Percentiles rank a stretch among this genome's conserved stretches.
Conservation (phyloP, 2,888 invertebrate species). For the Drosophila putrida region DNA sequence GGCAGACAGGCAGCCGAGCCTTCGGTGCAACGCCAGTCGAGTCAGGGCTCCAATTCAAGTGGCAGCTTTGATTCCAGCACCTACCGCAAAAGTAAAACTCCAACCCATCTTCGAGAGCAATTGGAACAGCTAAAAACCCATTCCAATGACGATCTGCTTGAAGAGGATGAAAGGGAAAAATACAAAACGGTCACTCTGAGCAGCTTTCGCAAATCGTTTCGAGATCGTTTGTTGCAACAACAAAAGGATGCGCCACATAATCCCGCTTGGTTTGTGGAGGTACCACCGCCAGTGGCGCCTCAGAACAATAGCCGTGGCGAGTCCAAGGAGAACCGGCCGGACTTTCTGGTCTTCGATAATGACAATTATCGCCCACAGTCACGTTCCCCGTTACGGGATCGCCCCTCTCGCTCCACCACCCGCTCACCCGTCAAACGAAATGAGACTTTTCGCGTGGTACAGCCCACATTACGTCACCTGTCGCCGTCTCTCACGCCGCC, state of each 20-base stretch:
- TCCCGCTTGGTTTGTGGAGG: conserved; percentile 85
- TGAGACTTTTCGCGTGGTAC: conserved; percentile 78
- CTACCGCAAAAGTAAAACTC: conserved; percentile 82
- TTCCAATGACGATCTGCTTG: conserved; percentile 59
- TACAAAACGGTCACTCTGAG: conserved; percentile 84
- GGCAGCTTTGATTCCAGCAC: conserved; percentile 81
- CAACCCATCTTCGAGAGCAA: conserved; percentile 78
- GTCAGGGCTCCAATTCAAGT: conserved; percentile 61
- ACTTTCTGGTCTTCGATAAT: conserved; percentile 82
- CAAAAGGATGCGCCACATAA: conserved; percentile 83
- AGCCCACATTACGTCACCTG: conserved; percentile 55
- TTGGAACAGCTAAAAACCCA: conserved; percentile 81
- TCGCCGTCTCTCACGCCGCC: conserved; percentile 57
- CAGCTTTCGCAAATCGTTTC: conserved; percentile 84
- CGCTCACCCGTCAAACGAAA: conserved; percentile 79
- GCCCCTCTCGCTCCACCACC: conserved; percentile 64
- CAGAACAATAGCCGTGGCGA: conserved; percentile 13
- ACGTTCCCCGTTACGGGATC: conserved; percentile 81
- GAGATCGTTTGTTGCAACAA: conserved; percentile 81
- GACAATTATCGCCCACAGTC: conserved; percentile 84
- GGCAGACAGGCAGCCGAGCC: conserved; percentile 20
- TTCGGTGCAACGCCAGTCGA: conserved; percentile 49
- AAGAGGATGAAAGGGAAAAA: conserved; percentile 78
- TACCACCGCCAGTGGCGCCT: conserved; percentile 61
- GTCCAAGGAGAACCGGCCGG: conserved; percentile 73